Percentiles rank a stretch among this genome's conserved stretches.
These are phyloP conservation scores for Linepithema humile DNA, from an alignment of 1,140 invertebrate species.

Conservation along the genomic window DNA sequence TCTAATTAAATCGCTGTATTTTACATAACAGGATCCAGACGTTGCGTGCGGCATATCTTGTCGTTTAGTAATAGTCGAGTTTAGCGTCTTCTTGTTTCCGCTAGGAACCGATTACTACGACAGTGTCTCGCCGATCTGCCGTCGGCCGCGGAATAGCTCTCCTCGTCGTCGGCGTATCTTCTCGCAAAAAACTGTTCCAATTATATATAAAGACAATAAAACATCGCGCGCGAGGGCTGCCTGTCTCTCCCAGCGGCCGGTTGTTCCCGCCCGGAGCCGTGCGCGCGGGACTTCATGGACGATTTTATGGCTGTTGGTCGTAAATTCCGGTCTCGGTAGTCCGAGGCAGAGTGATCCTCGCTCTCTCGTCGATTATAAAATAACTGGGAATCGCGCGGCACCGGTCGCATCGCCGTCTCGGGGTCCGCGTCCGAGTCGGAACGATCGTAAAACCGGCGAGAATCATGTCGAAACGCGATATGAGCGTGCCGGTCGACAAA, in stretches of 20 bases:
- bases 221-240: constrained; percentile 69
- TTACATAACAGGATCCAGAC: neutral
- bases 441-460: constrained; percentile 28
- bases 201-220: constrained; percentile 82
- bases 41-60: neutral
- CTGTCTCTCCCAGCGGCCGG: constrained; percentile 35
- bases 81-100: neutral
- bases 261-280: constrained; percentile 67
- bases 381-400: constrained; percentile 64
- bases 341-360: constrained; percentile 70
- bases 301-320: constrained; percentile 81
- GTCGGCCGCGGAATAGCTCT: constrained; percentile 67
- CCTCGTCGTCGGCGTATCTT: constrained; percentile 55
- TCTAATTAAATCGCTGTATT: neutral
- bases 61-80: neutral
- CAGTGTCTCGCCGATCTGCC: constrained; percentile 20
- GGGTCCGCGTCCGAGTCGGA: neutral
- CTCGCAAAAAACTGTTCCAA: constrained; percentile 78
- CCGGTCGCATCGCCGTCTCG: neutral
- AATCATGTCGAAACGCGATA: constrained; percentile 17
- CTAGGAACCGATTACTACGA: neutral
- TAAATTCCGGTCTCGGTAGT: constrained; percentile 80
- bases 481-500: constrained; percentile 1
- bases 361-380: constrained; percentile 78
- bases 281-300: constrained; percentile 61